Evolutionary conservation across 2,888 invertebrate species (phyloP).

Genomic region (Pachydiplax longipennis): DNA sequence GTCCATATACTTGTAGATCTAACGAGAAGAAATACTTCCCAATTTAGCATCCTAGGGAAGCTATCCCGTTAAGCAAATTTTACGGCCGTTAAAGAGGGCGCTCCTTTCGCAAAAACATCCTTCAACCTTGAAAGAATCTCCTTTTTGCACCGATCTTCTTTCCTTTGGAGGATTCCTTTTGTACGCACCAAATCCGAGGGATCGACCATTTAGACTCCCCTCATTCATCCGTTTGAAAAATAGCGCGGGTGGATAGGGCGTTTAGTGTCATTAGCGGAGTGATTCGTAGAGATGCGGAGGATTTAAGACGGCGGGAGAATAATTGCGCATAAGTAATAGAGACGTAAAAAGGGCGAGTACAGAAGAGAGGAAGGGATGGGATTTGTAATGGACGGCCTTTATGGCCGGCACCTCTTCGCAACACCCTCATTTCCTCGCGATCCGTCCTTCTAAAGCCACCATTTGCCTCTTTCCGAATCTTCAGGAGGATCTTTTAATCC

Average conservation of each 20-base stretch:
- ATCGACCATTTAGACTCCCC: not conserved
- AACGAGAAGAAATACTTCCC: too few species aligned
- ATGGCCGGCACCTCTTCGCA: not conserved
- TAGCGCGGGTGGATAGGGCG: not conserved
- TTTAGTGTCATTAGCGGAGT: slow-evolving; percentile 37
- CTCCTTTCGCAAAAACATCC: too few species aligned
- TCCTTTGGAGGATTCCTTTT: not conserved
- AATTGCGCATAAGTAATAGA: slow-evolving; percentile 14
- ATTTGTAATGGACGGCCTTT: slow-evolving; percentile 41
- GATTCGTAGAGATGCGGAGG: slow-evolving; percentile 23
- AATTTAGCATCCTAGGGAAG: too few species aligned
- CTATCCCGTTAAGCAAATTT: too few species aligned
- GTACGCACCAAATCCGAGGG: not conserved
- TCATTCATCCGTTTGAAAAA: not conserved
- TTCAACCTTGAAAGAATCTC: too few species aligned
- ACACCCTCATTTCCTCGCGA: not conserved
- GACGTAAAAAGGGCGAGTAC: slow-evolving; percentile 15
- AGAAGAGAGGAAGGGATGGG: not conserved
- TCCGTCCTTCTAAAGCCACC: not conserved
- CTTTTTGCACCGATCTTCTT: too few species aligned
- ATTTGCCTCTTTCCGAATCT: not conserved
- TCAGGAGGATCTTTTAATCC: not conserved
- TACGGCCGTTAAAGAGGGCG: too few species aligned
- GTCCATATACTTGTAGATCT: too few species aligned
- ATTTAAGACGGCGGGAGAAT: not conserved